These are phyloP conservation scores for Caenorhabditis uteleia DNA, from an alignment of 2,888 invertebrate species.

Conservation along the genomic window DNA sequence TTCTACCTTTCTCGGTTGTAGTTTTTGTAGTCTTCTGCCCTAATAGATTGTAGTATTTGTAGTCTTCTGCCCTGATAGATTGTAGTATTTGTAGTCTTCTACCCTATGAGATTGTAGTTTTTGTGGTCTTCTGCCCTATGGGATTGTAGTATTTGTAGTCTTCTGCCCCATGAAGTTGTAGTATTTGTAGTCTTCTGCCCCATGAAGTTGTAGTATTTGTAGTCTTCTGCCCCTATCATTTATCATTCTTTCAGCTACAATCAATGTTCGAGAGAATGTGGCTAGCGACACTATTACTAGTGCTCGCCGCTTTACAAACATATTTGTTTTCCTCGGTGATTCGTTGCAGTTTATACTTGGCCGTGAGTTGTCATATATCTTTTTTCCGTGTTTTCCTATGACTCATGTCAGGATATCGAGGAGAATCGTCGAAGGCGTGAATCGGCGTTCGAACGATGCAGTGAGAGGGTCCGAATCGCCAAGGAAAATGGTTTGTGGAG, in stretches of 20 bases:
- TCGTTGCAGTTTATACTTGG: slow-evolving; percentile 61
- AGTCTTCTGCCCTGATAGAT: no score
- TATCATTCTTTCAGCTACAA: slow-evolving; percentile 46
- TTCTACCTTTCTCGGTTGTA: no score
- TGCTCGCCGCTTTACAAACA: slow-evolving; percentile 60
- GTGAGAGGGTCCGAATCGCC: slow-evolving; percentile 62
- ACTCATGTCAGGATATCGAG: slow-evolving; percentile 50
- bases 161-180: no score
- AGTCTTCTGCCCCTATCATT: not conserved
- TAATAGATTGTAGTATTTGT: no score
- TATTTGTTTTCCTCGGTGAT: slow-evolving; percentile 65
- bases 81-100: no score
- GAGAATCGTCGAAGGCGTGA: slow-evolving; percentile 52
- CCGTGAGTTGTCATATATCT: slow-evolving; percentile 40
- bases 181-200: no score
- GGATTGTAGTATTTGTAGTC: no score
- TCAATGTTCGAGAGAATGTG: slow-evolving; percentile 65
- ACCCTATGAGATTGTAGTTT: no score
- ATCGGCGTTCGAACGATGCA: slow-evolving; percentile 59
- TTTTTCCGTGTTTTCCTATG: no score
- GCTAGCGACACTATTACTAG: slow-evolving; percentile 60
- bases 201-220: no score
- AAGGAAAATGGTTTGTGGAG: slow-evolving; percentile 67
- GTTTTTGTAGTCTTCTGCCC: no score
- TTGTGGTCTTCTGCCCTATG: no score